A percentile compares a stretch with the other conserved stretches of the same genome.
phyloP scores from a whole-genome alignment of 2,113 vertebrate genomes.

The Boleophthalmus pectinirostris region DNA sequence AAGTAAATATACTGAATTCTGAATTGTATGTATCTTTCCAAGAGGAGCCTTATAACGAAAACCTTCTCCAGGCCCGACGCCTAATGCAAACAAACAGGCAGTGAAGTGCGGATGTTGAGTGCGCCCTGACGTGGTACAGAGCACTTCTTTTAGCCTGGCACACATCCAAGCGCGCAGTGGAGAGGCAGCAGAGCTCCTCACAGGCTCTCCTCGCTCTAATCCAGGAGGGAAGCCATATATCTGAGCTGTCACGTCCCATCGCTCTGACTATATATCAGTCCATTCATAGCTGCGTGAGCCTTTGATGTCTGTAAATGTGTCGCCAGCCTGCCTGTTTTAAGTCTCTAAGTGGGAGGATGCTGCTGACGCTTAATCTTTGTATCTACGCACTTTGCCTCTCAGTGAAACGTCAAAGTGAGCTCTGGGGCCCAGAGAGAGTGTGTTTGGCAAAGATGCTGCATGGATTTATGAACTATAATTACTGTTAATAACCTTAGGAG shows the following conservation, averaged over 20 bases:
- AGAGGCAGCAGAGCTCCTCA: constrained; percentile 36
- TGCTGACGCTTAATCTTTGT: constrained; percentile 61
- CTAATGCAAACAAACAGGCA: constrained; percentile 46
- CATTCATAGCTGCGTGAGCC: constrained; percentile 53
- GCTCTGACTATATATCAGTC: constrained; percentile 61
- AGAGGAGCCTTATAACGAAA: constrained; percentile 19
- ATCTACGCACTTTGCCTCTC: constrained; percentile 50
- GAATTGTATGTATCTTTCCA: constrained; percentile 19
- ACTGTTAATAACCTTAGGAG: constrained; percentile 64
- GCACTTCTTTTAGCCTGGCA: constrained; percentile 57
- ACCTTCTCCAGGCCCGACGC: constrained; percentile 17
- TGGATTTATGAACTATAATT: constrained; percentile 68
- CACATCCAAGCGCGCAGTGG: constrained; percentile 30
- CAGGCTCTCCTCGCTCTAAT: constrained; percentile 59
- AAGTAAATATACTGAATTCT: not conserved
- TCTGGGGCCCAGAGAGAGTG: constrained; percentile 27
- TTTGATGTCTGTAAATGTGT: constrained; percentile 65
- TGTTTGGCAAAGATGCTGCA: constrained; percentile 60
- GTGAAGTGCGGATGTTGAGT: constrained; percentile 25
- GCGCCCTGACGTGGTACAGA: not conserved
- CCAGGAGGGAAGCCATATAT: constrained; percentile 60
- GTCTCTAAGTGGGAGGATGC: constrained; percentile 58
- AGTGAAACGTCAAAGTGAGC: constrained; percentile 56
- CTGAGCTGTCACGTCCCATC: constrained; percentile 63
- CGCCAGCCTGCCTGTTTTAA: constrained; percentile 51